A percentile compares a stretch with the other conserved stretches of the same genome.
Evolutionary conservation across 2,888 invertebrate genomes (phyloP).

Genomic region (Belgica antarctica): DNA sequence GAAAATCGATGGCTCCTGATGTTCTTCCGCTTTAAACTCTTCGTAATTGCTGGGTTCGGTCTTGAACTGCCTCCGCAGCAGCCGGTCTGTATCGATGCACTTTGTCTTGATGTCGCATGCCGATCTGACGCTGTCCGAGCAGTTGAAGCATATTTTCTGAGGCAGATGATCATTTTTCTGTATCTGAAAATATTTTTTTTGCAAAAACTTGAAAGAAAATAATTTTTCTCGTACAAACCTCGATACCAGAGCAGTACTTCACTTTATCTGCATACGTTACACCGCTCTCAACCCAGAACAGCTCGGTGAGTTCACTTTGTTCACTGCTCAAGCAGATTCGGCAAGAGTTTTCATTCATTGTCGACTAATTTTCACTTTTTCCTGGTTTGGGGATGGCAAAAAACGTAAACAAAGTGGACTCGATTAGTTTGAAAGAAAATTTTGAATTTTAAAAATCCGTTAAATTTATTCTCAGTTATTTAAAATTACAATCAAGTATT

Average conservation of each 20-base stretch:
- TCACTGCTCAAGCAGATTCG: neutral
- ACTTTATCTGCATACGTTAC: neutral
- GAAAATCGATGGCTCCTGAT: no score
- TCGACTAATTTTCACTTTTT: no score
- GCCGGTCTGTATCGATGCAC: neutral
- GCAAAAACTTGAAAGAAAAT: neutral
- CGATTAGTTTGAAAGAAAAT: no score
- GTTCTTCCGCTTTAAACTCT: neutral
- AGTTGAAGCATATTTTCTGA: neutral
- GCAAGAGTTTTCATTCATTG: neutral
- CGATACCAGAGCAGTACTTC: neutral
- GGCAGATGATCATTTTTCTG: neutral
- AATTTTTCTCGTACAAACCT: neutral
- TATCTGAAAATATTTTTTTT: neutral
- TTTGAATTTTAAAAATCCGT: no score
- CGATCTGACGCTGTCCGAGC: neutral
- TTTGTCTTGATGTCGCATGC: constrained; percentile 12
- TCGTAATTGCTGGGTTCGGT: neutral
- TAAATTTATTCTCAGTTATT: no score
- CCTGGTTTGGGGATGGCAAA: no score
- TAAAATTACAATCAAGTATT: no score
- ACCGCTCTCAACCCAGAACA: neutral
- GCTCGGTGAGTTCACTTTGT: neutral
- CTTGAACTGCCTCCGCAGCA: neutral
- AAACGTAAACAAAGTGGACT: no score